phyloP scores from a whole-genome alignment of 1,140 invertebrate genomes.

The Drosophila sp. region DNA sequence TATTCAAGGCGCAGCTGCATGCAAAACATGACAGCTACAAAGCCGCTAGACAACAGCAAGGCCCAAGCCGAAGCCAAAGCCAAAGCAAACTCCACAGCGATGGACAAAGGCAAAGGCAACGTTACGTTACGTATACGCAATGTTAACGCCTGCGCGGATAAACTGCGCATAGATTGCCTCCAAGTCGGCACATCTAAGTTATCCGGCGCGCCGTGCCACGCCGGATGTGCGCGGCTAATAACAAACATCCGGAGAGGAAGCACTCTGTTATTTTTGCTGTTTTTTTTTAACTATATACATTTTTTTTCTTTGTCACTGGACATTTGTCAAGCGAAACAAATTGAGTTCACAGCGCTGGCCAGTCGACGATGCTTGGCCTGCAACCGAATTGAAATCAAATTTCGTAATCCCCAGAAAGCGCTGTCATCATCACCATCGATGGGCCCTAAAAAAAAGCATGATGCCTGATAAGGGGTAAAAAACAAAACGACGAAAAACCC shows the following conservation, averaged over 20 bases:
- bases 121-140: conserved; percentile 73
- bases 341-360: conserved; percentile 65
- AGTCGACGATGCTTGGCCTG: conserved; percentile 34
- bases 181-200: conserved; percentile 49
- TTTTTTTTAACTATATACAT: too few relatives aligned
- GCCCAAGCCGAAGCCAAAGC: conserved; percentile 24
- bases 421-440: conserved; percentile 43
- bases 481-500: conserved; percentile 29
- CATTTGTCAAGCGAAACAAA: conserved; percentile 79
- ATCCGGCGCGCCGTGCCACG: conserved; percentile 64
- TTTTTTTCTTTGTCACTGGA: conserved; percentile 69
- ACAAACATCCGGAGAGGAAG: conserved; percentile 83
- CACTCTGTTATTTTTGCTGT: conserved; percentile 28
- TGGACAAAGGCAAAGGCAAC: conserved; percentile 14
- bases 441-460: conserved; percentile 13
- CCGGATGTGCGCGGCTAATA: conserved; percentile 80
- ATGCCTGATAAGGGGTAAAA: conserved; percentile 14
- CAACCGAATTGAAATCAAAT: conserved; percentile 63
- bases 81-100: conserved; percentile 2
- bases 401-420: conserved; percentile 45
- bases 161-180: conserved; percentile 50
- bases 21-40: conserved; percentile 47
- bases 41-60: conserved; percentile 28
- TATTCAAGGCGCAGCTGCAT: conserved; percentile 44
- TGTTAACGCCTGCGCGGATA: conserved; percentile 74